Conservation (phyloP, 2,113 vertebrate species). For the Ictidomys tridecemlineatus region DNA sequence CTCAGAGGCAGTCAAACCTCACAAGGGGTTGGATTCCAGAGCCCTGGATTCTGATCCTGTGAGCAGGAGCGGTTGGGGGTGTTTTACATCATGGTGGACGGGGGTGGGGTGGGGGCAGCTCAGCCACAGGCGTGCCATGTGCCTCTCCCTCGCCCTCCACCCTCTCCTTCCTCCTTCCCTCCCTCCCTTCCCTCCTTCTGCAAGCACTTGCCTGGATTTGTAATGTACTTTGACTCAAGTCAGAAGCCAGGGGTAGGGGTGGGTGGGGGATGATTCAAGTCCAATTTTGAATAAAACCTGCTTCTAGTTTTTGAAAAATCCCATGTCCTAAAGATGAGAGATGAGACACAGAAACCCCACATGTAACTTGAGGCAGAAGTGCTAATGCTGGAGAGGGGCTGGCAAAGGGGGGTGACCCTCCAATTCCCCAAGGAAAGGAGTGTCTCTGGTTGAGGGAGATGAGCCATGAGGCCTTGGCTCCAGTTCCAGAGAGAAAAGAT, state of each 20-base stretch:
- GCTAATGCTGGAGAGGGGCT: neutral
- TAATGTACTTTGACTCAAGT: neutral
- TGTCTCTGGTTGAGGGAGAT: neutral
- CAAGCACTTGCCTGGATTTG: neutral
- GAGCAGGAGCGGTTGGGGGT: neutral
- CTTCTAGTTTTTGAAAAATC: neutral
- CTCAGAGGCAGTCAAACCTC: neutral
- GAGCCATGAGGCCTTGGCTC: neutral
- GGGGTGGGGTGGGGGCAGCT: neutral
- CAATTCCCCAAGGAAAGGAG: neutral
- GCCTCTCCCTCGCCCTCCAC: too few relatives aligned
- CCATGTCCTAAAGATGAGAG: neutral
- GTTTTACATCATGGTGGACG: neutral
- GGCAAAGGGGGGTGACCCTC: neutral
- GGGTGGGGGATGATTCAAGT: neutral
- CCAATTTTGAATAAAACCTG: neutral
- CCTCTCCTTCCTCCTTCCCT: neutral
- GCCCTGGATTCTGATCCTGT: neutral
- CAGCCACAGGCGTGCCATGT: fast-evolving
- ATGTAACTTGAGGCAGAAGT: neutral
- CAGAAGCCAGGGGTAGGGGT: neutral
- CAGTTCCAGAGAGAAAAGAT: neutral
- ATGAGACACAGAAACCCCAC: neutral
- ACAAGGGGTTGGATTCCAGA: neutral
- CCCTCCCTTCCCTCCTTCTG: neutral